These are phyloP conservation scores for Zalophus californianus DNA, from an alignment of 2,797 vertebrate genomes.

Conservation along the genomic window DNA sequence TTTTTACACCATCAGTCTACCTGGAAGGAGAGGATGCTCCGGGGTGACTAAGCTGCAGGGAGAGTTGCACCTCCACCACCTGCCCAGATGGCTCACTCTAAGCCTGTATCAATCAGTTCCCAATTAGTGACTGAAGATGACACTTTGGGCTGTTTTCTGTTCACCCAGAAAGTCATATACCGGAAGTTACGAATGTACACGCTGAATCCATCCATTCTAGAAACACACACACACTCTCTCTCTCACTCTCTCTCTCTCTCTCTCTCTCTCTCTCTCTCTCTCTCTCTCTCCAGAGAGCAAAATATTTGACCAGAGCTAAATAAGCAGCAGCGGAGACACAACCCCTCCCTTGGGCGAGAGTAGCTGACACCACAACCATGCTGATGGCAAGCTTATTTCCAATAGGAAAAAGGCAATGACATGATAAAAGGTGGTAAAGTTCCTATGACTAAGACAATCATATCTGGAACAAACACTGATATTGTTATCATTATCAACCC, in stretches of 20 bases:
- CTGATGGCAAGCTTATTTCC: not conserved
- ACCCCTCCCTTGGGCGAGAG: not conserved
- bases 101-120: not conserved
- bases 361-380: not conserved
- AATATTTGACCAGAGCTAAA: constrained; percentile 30
- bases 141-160: not conserved
- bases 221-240: not conserved
- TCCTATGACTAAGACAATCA: not conserved
- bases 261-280: too few relatives aligned
- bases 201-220: not conserved
- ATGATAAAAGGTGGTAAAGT: constrained; percentile 28
- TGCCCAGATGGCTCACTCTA: not conserved
- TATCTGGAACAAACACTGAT: constrained; percentile 38
- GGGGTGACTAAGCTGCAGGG: fast-evolving
- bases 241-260: too few relatives aligned
- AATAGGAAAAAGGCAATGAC: constrained; percentile 30
- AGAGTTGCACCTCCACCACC: not conserved
- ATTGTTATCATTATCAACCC: constrained; percentile 23
- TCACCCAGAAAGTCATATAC: constrained; percentile 5
- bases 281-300: not conserved
- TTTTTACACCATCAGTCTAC: fast-evolving
- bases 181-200: not conserved
- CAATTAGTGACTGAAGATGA: not conserved
- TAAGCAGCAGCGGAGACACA: not conserved
- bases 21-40: too few relatives aligned